Evolutionary conservation across 2,113 vertebrate species (phyloP).

Genomic region (Chauna torquata): DNA sequence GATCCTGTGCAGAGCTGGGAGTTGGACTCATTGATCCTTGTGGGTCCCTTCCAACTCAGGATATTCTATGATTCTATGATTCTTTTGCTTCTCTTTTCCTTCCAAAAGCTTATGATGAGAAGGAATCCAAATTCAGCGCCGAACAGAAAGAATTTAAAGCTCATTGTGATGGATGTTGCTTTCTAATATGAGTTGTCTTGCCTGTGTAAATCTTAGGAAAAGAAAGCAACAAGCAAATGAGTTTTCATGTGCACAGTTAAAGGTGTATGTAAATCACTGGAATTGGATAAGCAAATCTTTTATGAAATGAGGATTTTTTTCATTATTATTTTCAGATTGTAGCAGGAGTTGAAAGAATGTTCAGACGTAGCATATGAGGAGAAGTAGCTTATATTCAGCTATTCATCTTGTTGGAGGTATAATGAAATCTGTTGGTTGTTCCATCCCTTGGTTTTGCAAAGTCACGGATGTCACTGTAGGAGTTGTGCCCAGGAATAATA

Average conservation of each 20-base stretch:
- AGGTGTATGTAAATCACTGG: not conserved
- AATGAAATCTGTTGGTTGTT: not conserved
- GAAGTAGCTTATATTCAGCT: not conserved
- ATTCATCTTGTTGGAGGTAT: not conserved
- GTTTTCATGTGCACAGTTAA: not conserved
- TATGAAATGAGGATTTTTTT: not conserved
- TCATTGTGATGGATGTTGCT: not conserved
- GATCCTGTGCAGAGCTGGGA: too few relatives aligned
- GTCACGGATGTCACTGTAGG: not conserved
- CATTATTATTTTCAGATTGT: not conserved
- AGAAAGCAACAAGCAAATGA: not conserved
- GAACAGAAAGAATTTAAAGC: not conserved
- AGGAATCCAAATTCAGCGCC: not conserved
- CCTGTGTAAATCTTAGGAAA: not conserved
- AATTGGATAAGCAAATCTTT: not conserved
- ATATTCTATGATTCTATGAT: too few relatives aligned
- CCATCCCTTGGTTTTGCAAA: not conserved
- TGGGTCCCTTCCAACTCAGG: too few relatives aligned
- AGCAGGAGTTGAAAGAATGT: not conserved
- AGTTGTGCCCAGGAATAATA: not conserved
- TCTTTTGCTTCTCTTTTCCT: not conserved
- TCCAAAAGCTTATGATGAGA: not conserved
- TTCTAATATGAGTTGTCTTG: not conserved
- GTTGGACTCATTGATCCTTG: too few relatives aligned
- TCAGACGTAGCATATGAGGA: not conserved